phyloP scores from a whole-genome alignment of 2,113 vertebrate genomes.

The Struthidea cinerea region DNA sequence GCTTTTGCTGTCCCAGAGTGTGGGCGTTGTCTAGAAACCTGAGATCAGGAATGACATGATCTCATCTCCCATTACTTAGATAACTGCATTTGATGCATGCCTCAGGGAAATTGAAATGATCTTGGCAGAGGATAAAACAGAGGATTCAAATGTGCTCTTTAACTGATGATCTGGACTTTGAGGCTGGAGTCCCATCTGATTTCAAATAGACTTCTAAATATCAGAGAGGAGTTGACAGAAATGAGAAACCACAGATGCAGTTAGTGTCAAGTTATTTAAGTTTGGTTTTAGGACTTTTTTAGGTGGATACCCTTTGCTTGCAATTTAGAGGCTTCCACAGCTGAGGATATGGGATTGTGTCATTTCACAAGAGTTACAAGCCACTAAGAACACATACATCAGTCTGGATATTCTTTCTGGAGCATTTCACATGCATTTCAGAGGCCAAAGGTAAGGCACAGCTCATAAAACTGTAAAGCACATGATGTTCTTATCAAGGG shows the following conservation, averaged over 20 bases:
- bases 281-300: constrained; percentile 26
- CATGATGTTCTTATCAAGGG: neutral
- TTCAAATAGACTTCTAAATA: constrained; percentile 66
- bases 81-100: constrained; percentile 59
- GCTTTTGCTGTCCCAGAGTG: constrained; percentile 47
- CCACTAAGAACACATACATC: constrained; percentile 11
- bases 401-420: neutral
- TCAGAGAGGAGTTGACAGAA: constrained; percentile 60
- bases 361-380: constrained; percentile 45
- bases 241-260: constrained; percentile 53
- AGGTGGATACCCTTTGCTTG: constrained; percentile 46
- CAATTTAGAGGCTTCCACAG: constrained; percentile 48
- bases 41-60: constrained; percentile 64
- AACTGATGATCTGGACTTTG: constrained; percentile 58
- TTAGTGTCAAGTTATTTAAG: constrained; percentile 63
- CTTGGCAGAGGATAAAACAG: constrained; percentile 53
- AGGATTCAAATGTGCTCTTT: constrained; percentile 62
- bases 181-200: constrained; percentile 57
- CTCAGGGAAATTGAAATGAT: constrained; percentile 58
- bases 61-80: constrained; percentile 59
- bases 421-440: neutral
- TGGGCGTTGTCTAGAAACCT: constrained; percentile 56
- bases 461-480: neutral
- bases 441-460: constrained; percentile 10
- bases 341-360: neutral